Evolutionary conservation across 1,140 invertebrate genomes (phyloP).

Genomic region (Apis cerana): DNA sequence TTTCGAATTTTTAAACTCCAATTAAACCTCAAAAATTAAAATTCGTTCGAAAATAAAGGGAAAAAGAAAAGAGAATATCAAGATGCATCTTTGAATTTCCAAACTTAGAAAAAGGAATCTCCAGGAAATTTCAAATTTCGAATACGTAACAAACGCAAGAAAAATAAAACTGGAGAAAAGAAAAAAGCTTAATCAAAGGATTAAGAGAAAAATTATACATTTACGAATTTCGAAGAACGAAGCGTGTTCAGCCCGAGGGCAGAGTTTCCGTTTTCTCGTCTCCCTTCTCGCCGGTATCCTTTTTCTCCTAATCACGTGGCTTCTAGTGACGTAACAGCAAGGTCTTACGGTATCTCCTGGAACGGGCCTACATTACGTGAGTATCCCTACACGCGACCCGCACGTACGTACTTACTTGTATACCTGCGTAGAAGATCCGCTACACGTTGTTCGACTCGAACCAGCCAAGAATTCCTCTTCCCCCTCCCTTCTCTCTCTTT

Average conservation of each 20-base stretch:
- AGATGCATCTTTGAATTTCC: too few relatives aligned
- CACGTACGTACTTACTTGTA: constrained; percentile 53
- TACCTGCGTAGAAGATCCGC: constrained; percentile 64
- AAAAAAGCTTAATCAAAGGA: too few relatives aligned
- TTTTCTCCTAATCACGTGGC: constrained; percentile 58
- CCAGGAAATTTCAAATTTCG: too few relatives aligned
- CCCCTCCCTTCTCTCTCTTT: background rate
- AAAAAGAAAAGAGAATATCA: too few relatives aligned
- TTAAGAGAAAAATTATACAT: background rate
- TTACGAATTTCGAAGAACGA: background rate
- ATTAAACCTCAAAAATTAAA: too few relatives aligned
- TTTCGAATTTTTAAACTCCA: too few relatives aligned
- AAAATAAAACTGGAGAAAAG: background rate
- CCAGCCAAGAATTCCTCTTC: constrained; percentile 9
- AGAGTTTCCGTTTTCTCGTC: constrained; percentile 45
- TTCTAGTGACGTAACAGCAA: constrained; percentile 67
- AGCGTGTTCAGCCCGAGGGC: background rate
- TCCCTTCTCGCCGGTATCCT: constrained; percentile 48
- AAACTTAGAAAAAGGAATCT: too few relatives aligned
- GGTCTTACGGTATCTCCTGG: constrained; percentile 66
- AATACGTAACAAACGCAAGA: too few relatives aligned
- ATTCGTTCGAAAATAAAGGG: too few relatives aligned
- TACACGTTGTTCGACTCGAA: constrained; percentile 53
- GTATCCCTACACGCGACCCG: constrained; percentile 66
- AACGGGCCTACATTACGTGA: constrained; percentile 69